Percentiles rank a stretch among this genome's conserved stretches.
These are phyloP conservation scores for Stenopsyche tienmushanensis DNA, from an alignment of 1,140 invertebrate species.

Conservation along the genomic window DNA sequence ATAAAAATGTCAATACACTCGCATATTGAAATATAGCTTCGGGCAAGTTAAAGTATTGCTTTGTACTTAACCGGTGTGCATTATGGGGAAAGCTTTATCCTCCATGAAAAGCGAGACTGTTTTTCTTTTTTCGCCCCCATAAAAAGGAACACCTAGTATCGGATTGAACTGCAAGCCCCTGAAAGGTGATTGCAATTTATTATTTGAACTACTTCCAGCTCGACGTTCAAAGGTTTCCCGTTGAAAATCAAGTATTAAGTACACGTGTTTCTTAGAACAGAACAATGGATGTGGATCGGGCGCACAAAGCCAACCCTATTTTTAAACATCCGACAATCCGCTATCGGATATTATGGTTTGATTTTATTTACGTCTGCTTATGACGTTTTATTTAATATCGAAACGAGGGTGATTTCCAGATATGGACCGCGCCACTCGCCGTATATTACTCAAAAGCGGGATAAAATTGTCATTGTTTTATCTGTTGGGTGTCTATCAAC, in stretches of 20 bases:
- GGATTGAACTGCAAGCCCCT: slow-evolving; percentile 23
- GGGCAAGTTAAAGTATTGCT: slow-evolving; percentile 25
- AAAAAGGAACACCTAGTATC: slow-evolving; percentile 29
- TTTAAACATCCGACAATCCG: neutral
- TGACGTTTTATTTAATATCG: too few species aligned
- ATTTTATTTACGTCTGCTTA: too few species aligned
- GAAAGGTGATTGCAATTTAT: slow-evolving; percentile 37
- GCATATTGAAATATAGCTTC: neutral
- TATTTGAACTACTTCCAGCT: slow-evolving; percentile 18
- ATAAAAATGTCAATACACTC: too few species aligned
- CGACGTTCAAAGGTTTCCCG: neutral
- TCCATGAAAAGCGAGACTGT: slow-evolving; percentile 34
- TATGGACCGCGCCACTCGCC: too few species aligned
- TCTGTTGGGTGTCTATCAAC: too few species aligned
- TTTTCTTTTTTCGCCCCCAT: neutral
- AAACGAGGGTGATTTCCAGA: too few species aligned
- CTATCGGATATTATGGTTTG: too few species aligned
- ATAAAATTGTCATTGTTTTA: too few species aligned
- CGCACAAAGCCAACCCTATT: neutral
- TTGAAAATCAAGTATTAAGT: neutral
- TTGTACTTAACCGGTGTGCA: slow-evolving; percentile 31
- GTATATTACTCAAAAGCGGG: too few species aligned
- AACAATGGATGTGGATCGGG: neutral
- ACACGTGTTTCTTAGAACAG: neutral
- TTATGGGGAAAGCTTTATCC: slow-evolving; percentile 35